Evolutionary conservation across 2,888 invertebrate genomes (phyloP), one percentile per base, ranked within the genome.

Genomic region (Apodemia duryi): DNA sequence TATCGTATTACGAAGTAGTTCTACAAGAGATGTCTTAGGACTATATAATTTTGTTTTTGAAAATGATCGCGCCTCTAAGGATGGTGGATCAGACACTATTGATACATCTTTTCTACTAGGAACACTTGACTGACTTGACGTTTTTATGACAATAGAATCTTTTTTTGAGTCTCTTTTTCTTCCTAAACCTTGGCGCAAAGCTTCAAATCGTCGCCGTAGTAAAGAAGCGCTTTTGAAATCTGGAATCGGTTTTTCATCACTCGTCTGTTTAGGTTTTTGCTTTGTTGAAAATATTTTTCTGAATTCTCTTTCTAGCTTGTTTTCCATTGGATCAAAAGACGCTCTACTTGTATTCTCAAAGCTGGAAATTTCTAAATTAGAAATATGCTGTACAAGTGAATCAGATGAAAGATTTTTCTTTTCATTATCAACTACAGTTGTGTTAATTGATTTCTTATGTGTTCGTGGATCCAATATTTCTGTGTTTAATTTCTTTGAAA

Each of bases 261-360:
- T 77, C 1, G 74, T 43, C 66, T 75, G 81, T 28, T 73, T 74
- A 4, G 81, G 77, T 70, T 77, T 80, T 4, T 74, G 73, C 65
- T 77, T 80, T 0, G 73, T 69, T 13, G 75, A 67, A 70, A 87
- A 87, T 69, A 86, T 80, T 65, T 77, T 84, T 69, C 83, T 77
- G 57, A 86, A 86, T 68, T 87, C 86, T 65, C 76, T 77, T 73
- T 89, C 87, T 9, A 88, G 69, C 73, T 86, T 84, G 69, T 87
- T 86, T 70, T 87, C 86, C 76, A 84, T 85, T 10, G 77, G 75
- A 72, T 85, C 81, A 46, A 79, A 67, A 0, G 78, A 78, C 9
- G 66, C 67, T 43, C 69, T 75, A 49, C 79, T 82, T 32, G 72
- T 70, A 67, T 77, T 80, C 11, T 81, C 80, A 60, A 77, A 72